phyloP scores from a whole-genome alignment of 2,888 invertebrate species.

The Stenurella melanura region DNA sequence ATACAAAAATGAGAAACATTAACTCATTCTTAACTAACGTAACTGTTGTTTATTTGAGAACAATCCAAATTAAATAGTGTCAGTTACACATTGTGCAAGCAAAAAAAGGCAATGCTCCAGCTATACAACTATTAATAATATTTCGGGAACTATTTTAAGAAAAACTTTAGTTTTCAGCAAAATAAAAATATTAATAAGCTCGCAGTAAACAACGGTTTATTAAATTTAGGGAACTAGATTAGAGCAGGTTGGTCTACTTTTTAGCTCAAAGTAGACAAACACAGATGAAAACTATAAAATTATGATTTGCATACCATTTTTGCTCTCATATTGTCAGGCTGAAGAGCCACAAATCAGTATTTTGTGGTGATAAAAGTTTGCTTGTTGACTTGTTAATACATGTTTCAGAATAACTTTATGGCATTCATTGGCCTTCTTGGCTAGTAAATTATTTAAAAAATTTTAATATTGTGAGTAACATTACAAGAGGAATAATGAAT shows the following conservation, averaged over 20 bases:
- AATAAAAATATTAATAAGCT: conserved; percentile 37
- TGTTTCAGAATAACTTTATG: not conserved
- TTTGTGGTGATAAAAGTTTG: not conserved
- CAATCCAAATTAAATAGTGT: conserved; percentile 17
- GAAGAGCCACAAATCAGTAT: not conserved
- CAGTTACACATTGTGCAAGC: conserved; percentile 17
- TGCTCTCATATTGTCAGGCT: conserved; percentile 3
- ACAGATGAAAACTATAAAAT: conserved; percentile 7
- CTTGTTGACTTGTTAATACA: not conserved
- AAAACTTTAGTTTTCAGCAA: conserved; percentile 31
- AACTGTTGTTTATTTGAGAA: not conserved
- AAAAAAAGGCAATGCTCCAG: conserved; percentile 13
- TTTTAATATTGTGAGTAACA: no score
- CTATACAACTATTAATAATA: conserved; percentile 36
- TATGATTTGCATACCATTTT: conserved; percentile 9
- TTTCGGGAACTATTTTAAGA: conserved; percentile 23
- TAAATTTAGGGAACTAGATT: conserved; percentile 29
- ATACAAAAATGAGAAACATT: no score
- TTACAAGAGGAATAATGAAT: no score
- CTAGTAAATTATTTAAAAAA: not conserved
- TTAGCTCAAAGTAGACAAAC: not conserved
- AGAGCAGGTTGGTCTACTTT: conserved; percentile 6
- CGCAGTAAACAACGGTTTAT: conserved; percentile 30
- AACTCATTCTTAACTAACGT: not conserved
- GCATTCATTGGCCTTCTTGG: not conserved